These are phyloP conservation scores for Steatocranus sp. DNA, from an alignment of 2,797 vertebrate genomes.

Conservation along the genomic window DNA sequence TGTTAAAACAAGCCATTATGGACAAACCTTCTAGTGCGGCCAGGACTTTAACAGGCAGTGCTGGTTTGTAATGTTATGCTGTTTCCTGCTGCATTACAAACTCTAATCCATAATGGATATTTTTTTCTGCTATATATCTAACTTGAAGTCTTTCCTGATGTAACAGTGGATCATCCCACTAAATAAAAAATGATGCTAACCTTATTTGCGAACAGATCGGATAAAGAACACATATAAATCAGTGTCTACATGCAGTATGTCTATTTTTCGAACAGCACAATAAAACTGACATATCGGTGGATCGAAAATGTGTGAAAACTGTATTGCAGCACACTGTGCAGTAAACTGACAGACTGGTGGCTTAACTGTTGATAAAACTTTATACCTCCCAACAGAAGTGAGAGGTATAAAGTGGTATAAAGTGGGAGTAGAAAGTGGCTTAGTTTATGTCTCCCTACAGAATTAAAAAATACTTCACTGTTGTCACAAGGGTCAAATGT, in stretches of 20 bases:
- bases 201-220: background rate
- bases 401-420: background rate
- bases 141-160: constrained; percentile 1
- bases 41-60: constrained; percentile 7
- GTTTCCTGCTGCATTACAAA: background rate
- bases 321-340: background rate
- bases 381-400: background rate
- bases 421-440: background rate
- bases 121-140: background rate
- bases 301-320: background rate
- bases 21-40: background rate
- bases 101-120: background rate
- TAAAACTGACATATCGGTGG: constrained; percentile 49
- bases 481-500: background rate
- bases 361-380: background rate
- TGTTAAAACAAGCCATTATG: background rate
- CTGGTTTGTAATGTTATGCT: constrained; percentile 44
- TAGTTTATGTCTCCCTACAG: background rate
- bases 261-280: constrained; percentile 69
- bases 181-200: background rate
- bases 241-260: constrained; percentile 41
- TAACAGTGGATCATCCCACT: constrained; percentile 14
- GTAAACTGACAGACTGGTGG: background rate
- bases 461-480: background rate
- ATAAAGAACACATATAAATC: constrained; percentile 28